Base-by-base conservation (phyloP, 2,113 vertebrate genomes). In the Sander vitreus region DNA sequence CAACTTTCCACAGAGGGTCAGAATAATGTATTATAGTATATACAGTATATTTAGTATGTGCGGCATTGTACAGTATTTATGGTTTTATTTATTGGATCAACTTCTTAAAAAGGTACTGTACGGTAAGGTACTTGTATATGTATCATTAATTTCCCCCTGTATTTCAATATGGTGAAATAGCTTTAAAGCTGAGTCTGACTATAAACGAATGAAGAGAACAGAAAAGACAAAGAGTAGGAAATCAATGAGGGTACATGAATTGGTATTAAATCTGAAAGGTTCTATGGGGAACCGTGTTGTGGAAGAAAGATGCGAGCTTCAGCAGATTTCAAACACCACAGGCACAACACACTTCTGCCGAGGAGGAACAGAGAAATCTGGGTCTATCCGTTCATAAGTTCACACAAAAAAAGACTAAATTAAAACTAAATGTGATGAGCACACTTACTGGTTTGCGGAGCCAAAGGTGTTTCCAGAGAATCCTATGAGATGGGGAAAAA, bases 371-470 rank as follows among this genome's bases (percentile, higher is more conserved):
- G 47, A 23, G 66, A 78, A 53, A 73, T 33, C 33, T 64, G 73
- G 57, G 47, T 71, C 27, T 64, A 43, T 59, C 60, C 21, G 19
- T 69, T 65, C 54, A 64, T 54, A 63, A 25, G 30, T 50, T 51
- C 51, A 60, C 15, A 51, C 50, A 67, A 23, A 66, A 9, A 74
- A 13, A 76, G 1, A 64, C 1, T 43, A 45, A 67, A 63, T 53
- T 18, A 1, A 72, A 67, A 78, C 4, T 21, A 51, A 50, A 81
- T 13, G 12, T 50, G 62, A n/a, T 14, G 74, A 64, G 4, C 30
- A 70, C 77, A 95, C 96, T 96, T 93, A 96, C 96, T 95, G 96
- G 91, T 95, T 95, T 75, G 91, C 33, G 85, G 92, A 93, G 0
- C 95, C 95, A 84, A 96, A 96, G 36, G 93, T 80, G 69, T 78